A percentile compares a stretch with the other conserved stretches of the same genome.
These are phyloP conservation scores for Bagarius yarrelli DNA, from an alignment of 2,113 vertebrate species.

Conservation along the genomic window DNA sequence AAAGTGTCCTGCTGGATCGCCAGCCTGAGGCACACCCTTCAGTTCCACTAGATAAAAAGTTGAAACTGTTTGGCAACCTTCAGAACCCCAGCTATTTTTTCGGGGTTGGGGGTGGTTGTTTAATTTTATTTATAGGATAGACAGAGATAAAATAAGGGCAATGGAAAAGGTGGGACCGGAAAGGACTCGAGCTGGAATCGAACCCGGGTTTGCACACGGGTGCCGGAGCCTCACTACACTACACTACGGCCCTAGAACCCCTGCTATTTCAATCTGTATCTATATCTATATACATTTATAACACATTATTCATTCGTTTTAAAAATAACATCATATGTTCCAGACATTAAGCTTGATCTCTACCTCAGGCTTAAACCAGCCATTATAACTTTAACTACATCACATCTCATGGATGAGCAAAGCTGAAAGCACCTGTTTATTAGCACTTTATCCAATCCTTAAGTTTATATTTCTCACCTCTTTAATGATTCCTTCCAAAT, in stretches of 20 bases:
- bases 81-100: too few relatives aligned
- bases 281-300: background rate
- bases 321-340: background rate
- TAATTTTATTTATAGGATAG: too few relatives aligned
- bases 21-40: background rate
- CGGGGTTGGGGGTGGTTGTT: too few relatives aligned
- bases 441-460: constrained; percentile 48
- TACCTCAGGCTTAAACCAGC: constrained; percentile 61
- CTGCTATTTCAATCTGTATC: background rate
- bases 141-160: too few relatives aligned
- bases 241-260: too few relatives aligned
- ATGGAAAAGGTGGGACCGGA: too few relatives aligned
- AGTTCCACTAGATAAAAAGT: background rate
- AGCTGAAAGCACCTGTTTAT: constrained; percentile 54
- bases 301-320: background rate
- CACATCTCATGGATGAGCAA: constrained; percentile 49
- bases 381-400: constrained; percentile 62
- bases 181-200: too few relatives aligned
- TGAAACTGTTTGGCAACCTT: background rate
- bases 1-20: background rate
- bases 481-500: constrained; percentile 42
- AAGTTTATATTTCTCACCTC: constrained; percentile 55
- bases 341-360: constrained; percentile 38
- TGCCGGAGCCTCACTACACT: too few relatives aligned
- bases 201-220: too few relatives aligned